These are phyloP conservation scores for Stichopus chloronotus DNA, from an alignment of 35 echinoderm and acorn worm genomes.

Conservation along the genomic window DNA sequence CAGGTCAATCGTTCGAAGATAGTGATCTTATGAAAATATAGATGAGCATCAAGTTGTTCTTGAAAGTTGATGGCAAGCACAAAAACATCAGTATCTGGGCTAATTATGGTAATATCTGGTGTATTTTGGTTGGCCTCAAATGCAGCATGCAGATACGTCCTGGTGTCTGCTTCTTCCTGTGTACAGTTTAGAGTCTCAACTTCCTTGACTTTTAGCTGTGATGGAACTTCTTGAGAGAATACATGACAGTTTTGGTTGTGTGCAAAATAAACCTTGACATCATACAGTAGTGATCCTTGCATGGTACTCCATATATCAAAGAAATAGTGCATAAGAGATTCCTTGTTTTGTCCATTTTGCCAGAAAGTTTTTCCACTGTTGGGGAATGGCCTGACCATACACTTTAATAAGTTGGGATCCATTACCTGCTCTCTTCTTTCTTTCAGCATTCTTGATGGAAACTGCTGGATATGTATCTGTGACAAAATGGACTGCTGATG, in stretches of 20 bases:
- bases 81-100: slow-evolving; percentile 81
- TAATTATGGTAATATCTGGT: slow-evolving; percentile 28
- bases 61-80: slow-evolving; percentile 43
- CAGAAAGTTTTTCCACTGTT: slow-evolving; percentile 47
- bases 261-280: not conserved
- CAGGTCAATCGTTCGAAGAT: slow-evolving; percentile 52
- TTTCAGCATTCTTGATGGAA: slow-evolving; percentile 55
- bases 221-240: not conserved
- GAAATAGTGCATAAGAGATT: slow-evolving; percentile 28
- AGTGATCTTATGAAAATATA: slow-evolving; percentile 64
- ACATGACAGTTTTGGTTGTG: slow-evolving; percentile 1
- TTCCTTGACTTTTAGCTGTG: not conserved
- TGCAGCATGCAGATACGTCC: slow-evolving; percentile 65
- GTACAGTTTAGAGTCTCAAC: not conserved
- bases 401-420: slow-evolving; percentile 48
- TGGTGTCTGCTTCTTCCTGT: slow-evolving; percentile 59
- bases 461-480: slow-evolving; percentile 60
- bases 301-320: slow-evolving; percentile 34
- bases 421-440: slow-evolving; percentile 30
- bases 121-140: slow-evolving; percentile 3
- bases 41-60: not conserved
- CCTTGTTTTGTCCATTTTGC: slow-evolving; percentile 47
- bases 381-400: slow-evolving; percentile 36
- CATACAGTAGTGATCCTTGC: not conserved
- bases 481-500: slow-evolving; percentile 52